Base-by-base conservation (phyloP, 2,113 vertebrate species). In the Albula goreensis region DNA sequence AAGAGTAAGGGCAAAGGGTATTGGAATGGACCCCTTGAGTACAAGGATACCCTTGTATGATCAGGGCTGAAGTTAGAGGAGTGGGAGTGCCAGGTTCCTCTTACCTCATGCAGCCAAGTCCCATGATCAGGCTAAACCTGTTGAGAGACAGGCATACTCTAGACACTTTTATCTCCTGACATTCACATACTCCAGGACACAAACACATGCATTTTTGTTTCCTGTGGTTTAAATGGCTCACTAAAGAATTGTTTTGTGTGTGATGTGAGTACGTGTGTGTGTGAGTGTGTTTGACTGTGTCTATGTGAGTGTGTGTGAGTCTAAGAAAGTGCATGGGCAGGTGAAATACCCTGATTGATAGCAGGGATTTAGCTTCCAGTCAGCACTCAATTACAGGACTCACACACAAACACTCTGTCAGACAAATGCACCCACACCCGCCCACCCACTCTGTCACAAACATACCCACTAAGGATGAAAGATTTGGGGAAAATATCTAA, bases 221-320 rank as follows among this genome's bases (percentile, higher is more conserved):
- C 25, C 81, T 31, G 10, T 82, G 52, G 19, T 63, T 17, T 15
- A 82, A 8, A 48, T 13, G n/a, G 53, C 53, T 12, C 31, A 41
- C 31, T 41, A 41, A 41, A 41, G 31, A 41, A 41, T 1, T 41
- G 31, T 41, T 41, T 41, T 41, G 90, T 85, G 87, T 90, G 85
- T 81, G 89, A 91, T 90, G 90, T 86, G 90, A 91, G 92, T 93
- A n/a, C 31, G 22, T 70, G 4, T 74, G n/a, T 31, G 66, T 74
- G 92, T 93, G 22, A 11, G 22, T 70, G 4, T 74, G n/a, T 31
- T n/a, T 74, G 5, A 2, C 2, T 74, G 70, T 74, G 70, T 41
- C 31, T 41, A n/a, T n/a, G n/a, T 63, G 60, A 10, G 60, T 63
- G 60, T 63, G 53, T 56, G 53, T 12, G 53, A 8, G 53, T 56